Percentiles rank a stretch among this genome's conserved stretches.
Conservation (phyloP, 1,140 invertebrate genomes). For the Hyles vespertilio region DNA sequence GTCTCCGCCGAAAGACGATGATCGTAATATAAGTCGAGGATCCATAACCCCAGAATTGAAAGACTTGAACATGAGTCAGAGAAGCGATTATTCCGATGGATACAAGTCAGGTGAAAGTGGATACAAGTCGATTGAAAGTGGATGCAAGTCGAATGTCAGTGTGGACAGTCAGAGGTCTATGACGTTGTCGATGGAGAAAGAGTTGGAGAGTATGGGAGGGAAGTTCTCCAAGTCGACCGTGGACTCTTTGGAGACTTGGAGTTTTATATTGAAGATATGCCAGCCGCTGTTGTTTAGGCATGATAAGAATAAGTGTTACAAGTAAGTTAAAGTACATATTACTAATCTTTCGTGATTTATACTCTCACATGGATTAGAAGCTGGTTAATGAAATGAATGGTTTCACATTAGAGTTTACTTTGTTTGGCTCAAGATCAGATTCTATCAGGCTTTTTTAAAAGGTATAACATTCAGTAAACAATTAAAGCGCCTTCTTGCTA, state of each 20-base stretch:
- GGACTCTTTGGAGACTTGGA: slow-evolving; percentile 63
- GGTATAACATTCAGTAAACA: too few relatives aligned
- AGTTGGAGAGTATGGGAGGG: slow-evolving; percentile 29
- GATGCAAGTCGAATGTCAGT: slow-evolving; percentile 34
- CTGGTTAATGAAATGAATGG: too few relatives aligned
- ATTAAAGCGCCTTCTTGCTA: too few relatives aligned
- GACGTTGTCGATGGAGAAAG: slow-evolving; percentile 47
- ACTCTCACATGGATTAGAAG: too few relatives aligned
- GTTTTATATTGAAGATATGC: slow-evolving; percentile 64
- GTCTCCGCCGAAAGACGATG: slow-evolving; percentile 46
- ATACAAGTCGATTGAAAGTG: slow-evolving; percentile 43
- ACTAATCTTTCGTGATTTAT: background rate
- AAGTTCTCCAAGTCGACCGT: slow-evolving; percentile 46
- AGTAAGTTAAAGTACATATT: slow-evolving; percentile 33
- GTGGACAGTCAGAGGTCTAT: slow-evolving; percentile 15
- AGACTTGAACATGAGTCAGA: slow-evolving; percentile 34
- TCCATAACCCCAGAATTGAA: slow-evolving; percentile 56
- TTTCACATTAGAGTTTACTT: too few relatives aligned
- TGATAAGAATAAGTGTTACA: slow-evolving; percentile 64
- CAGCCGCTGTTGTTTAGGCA: slow-evolving; percentile 65
- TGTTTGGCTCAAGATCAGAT: too few relatives aligned
- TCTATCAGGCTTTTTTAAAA: too few relatives aligned
- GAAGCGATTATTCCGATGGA: slow-evolving; percentile 27
- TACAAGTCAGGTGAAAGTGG: slow-evolving; percentile 46
- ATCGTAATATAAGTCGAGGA: slow-evolving; percentile 25